Evolutionary conservation across 2,888 invertebrate genomes (phyloP).

Genomic region (Eupsilia transversa): DNA sequence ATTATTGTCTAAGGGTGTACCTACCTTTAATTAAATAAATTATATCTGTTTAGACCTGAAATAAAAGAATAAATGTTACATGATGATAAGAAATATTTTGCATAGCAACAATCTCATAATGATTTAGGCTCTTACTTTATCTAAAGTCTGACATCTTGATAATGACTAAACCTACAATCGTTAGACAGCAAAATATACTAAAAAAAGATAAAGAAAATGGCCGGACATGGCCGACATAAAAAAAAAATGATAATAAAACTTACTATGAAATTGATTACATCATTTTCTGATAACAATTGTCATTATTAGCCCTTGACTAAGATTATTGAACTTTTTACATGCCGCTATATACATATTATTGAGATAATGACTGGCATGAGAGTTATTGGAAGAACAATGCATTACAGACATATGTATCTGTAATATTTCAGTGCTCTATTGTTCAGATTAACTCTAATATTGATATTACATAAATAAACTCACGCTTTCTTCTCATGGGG

Average conservation of each 20-base stretch:
- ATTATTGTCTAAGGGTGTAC: too few relatives aligned
- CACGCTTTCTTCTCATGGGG: too few relatives aligned
- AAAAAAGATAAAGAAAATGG: neutral
- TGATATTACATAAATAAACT: neutral
- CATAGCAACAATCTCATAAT: neutral
- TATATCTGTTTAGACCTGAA: too few relatives aligned
- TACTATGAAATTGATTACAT: constrained; percentile 17
- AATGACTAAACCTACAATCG: constrained; percentile 12
- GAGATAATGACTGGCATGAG: neutral
- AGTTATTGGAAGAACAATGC: neutral
- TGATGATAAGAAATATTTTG: constrained; percentile 4
- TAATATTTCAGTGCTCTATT: neutral
- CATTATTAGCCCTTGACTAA: constrained; percentile 4
- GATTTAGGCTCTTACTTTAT: neutral
- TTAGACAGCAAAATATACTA: constrained; percentile 1
- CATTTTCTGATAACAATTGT: constrained; percentile 11
- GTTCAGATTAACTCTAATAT: neutral
- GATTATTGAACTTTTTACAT: constrained; percentile 33
- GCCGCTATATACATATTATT: constrained; percentile 23
- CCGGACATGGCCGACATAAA: neutral
- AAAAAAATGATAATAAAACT: neutral
- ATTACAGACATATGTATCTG: neutral
- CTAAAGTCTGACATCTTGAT: constrained; percentile 8
- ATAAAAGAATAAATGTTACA: neutral
- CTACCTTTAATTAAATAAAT: too few relatives aligned